phyloP scores from a whole-genome alignment of 2,797 vertebrate species.

The Novumbra hubbsi region DNA sequence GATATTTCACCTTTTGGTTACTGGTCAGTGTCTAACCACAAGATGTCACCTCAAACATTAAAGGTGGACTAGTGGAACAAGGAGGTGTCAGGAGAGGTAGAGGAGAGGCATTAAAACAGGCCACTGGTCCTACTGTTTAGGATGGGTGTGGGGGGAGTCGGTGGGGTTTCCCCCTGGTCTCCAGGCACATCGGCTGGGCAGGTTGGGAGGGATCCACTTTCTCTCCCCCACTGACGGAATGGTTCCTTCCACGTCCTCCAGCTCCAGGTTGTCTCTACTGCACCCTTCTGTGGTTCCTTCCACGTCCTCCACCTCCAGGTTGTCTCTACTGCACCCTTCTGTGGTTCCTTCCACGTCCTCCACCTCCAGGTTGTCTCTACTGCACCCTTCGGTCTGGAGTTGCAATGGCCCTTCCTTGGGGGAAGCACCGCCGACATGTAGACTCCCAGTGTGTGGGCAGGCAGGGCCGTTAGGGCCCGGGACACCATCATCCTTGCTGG shows the following conservation, averaged over 20 bases:
- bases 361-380: slow-evolving; percentile 22
- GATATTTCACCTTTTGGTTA: too few species aligned
- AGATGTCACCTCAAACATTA: neutral
- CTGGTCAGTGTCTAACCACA: too few species aligned
- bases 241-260: slow-evolving; percentile 12
- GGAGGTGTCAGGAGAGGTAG: neutral
- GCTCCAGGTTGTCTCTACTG: slow-evolving; percentile 24
- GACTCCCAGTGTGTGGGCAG: slow-evolving; percentile 73
- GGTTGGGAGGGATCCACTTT: slow-evolving; percentile 87
- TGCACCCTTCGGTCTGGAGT: slow-evolving; percentile 23
- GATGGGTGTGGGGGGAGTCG: slow-evolving; percentile 81
- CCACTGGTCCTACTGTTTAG: slow-evolving; percentile 64
- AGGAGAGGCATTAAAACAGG: neutral
- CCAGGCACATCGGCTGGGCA: slow-evolving; percentile 90
- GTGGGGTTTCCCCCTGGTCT: slow-evolving; percentile 68
- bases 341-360: slow-evolving; percentile 26
- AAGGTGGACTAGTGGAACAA: neutral
- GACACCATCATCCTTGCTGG: slow-evolving; percentile 61
- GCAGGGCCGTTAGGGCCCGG: slow-evolving; percentile 27
- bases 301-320: slow-evolving; percentile 50
- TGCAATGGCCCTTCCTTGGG: too few species aligned
- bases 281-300: slow-evolving; percentile 32
- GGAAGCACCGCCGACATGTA: slow-evolving; percentile 37
- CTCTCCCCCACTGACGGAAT: slow-evolving; percentile 65
- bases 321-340: slow-evolving; percentile 35